These are phyloP conservation scores for Squalus acanthias DNA, from an alignment of 2,797 vertebrate species.

Conservation along the genomic window DNA sequence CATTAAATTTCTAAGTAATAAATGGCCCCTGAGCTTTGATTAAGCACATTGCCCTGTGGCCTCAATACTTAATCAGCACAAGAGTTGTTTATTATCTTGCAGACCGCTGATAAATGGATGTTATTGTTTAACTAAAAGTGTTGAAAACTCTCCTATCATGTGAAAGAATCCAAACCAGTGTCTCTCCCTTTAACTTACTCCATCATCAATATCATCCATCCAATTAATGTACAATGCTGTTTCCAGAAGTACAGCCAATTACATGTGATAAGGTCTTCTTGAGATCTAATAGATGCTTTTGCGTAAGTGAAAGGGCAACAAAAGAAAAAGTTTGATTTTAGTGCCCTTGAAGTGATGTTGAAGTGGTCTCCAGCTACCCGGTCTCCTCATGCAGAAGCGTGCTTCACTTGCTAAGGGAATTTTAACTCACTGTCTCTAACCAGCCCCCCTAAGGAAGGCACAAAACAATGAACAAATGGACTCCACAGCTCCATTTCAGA, in stretches of 20 bases:
- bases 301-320: background rate
- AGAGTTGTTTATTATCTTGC: background rate
- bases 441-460: slow-evolving; percentile 47
- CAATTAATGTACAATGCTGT: background rate
- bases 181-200: slow-evolving; percentile 14
- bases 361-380: slow-evolving; percentile 55
- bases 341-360: slow-evolving; percentile 66
- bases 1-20: background rate
- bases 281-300: background rate
- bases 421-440: slow-evolving; percentile 51
- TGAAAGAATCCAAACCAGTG: background rate
- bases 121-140: background rate
- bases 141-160: background rate
- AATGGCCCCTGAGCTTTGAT: background rate
- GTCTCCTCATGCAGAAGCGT: slow-evolving; percentile 57
- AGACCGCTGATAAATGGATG: background rate
- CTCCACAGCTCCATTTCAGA: slow-evolving; percentile 50
- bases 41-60: background rate
- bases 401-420: slow-evolving; percentile 43
- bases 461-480: slow-evolving; percentile 50
- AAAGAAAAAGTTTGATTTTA: slow-evolving; percentile 58
- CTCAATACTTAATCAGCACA: slow-evolving; percentile 2
- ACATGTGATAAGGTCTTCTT: background rate
- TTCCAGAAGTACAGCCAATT: background rate
- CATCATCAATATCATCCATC: background rate